Conservation (phyloP, 2,797 vertebrate species). For the Mustela erminea region DNA sequence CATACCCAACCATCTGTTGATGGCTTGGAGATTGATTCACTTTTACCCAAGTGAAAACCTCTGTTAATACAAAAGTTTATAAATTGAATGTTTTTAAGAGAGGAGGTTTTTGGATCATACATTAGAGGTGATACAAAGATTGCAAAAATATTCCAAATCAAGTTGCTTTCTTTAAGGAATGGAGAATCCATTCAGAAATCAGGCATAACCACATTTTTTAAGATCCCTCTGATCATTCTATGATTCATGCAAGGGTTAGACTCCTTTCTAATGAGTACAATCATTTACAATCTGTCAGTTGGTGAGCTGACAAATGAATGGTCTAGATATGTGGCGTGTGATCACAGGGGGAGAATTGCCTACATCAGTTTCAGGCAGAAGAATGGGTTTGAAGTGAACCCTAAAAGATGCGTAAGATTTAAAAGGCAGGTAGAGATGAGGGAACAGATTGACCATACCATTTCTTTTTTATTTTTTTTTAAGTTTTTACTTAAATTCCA, state of each 20-base stretch:
- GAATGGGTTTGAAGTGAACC: background rate
- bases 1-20: background rate
- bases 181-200: background rate
- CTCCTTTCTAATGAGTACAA: background rate
- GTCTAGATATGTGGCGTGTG: too few species aligned
- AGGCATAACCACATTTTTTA: background rate
- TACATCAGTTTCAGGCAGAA: background rate
- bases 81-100: background rate
- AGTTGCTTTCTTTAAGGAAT: background rate
- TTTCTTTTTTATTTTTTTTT: background rate
- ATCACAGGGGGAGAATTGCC: background rate
- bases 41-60: conserved; percentile 19
- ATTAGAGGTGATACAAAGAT: background rate
- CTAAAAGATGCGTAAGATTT: background rate
- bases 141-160: background rate
- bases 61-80: background rate
- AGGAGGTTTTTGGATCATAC: background rate
- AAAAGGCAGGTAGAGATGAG: background rate
- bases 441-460: background rate
- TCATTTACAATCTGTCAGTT: background rate
- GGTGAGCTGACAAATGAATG: background rate
- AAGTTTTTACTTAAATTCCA: background rate
- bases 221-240: background rate
- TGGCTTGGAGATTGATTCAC: background rate
- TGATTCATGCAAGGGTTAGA: background rate